phyloP scores from a whole-genome alignment of 2,888 invertebrate genomes.

The Tiphia femorata region DNA sequence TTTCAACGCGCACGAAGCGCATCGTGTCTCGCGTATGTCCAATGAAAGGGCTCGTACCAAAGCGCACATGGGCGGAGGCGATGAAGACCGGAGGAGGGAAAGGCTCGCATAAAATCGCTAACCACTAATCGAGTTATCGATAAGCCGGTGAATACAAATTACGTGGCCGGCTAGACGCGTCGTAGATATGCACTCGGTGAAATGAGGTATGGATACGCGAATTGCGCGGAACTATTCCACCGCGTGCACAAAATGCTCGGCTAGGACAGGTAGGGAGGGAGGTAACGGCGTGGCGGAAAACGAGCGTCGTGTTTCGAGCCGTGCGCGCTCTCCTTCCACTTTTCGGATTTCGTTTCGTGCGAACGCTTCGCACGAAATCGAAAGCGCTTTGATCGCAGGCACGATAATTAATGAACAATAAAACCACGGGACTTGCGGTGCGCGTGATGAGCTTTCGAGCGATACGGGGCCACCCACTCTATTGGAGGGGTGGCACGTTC shows the following conservation, averaged over 20 bases:
- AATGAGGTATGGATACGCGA: not conserved
- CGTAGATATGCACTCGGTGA: not conserved
- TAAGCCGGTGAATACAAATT: no score
- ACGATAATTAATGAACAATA: not conserved
- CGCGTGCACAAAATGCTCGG: slow-evolving; percentile 1
- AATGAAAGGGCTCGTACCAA: no score
- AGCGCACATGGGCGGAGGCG: no score
- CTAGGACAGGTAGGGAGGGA: no score
- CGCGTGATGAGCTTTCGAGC: no score
- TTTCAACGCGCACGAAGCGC: not conserved
- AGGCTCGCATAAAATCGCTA: no score
- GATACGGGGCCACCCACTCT: no score
- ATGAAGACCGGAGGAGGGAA: no score
- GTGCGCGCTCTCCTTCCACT: not conserved
- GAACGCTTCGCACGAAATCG: slow-evolving; percentile 9
- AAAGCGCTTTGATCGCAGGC: slow-evolving; percentile 9
- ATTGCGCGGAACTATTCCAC: not conserved
- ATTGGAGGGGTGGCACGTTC: no score
- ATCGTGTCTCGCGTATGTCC: not conserved
- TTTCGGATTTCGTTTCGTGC: slow-evolving; percentile 5
- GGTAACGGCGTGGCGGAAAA: not conserved
- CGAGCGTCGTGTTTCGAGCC: slow-evolving; percentile 2
- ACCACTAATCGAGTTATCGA: no score
- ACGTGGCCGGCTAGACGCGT: not conserved
- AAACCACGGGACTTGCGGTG: no score